A percentile compares a stretch with the other conserved stretches of the same genome.
Evolutionary conservation across 2,797 vertebrate genomes (phyloP).

Genomic region (Rhabdophis nuchalis): DNA sequence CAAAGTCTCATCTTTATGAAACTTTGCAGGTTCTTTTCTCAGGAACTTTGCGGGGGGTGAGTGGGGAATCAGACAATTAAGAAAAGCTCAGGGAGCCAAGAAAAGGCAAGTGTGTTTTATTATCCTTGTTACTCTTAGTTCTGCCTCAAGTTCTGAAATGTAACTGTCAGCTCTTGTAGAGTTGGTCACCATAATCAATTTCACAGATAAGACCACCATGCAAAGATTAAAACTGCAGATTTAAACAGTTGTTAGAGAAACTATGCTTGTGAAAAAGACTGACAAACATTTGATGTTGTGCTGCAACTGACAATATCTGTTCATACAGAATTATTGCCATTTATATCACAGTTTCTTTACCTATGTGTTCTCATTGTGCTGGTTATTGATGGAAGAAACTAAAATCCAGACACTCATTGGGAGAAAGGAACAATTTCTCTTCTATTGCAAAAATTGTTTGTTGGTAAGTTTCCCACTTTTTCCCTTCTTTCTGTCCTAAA

Average conservation of each 20-base stretch:
- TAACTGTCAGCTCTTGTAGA: not conserved
- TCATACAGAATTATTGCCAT: not conserved
- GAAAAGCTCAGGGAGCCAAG: not conserved
- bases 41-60: not conserved
- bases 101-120: not conserved
- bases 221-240: not conserved
- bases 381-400: not conserved
- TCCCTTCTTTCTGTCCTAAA: not conserved
- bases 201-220: not conserved
- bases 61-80: not conserved
- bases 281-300: not conserved
- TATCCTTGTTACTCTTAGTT: not conserved
- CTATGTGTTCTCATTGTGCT: not conserved
- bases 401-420: not conserved
- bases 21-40: not conserved
- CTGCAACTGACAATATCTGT: not conserved
- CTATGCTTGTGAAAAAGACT: not conserved
- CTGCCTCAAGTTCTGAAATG: not conserved
- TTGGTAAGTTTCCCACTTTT: not conserved
- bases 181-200: not conserved
- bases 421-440: not conserved
- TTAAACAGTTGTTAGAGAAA: not conserved
- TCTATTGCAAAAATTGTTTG: not conserved
- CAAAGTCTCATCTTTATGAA: not conserved
- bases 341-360: not conserved